phyloP scores from a whole-genome alignment of 2,888 invertebrate genomes.

The Nezara viridula region DNA sequence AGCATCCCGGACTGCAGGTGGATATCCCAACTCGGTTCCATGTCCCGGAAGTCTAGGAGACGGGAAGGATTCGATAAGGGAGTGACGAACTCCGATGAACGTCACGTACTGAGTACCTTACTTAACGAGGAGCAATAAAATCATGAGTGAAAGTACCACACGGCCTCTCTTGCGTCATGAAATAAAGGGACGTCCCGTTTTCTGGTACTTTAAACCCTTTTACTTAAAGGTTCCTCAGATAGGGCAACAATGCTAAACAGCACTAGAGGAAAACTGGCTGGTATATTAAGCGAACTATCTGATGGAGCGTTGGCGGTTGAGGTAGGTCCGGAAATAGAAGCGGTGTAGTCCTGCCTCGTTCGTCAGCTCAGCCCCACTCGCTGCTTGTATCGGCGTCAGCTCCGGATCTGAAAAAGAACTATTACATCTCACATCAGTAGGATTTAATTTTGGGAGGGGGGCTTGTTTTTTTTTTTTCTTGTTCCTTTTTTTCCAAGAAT shows the following conservation, averaged over 20 bases:
- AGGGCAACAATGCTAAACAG: not conserved
- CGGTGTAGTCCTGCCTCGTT: not conserved
- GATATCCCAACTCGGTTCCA: not conserved
- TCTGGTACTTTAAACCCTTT: not conserved
- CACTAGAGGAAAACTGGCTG: not conserved
- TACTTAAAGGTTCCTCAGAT: not conserved
- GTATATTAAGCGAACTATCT: not conserved
- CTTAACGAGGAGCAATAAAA: not conserved
- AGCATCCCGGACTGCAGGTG: not conserved
- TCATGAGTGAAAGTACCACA: not conserved
- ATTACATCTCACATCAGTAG: not conserved
- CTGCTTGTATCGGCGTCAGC: not conserved
- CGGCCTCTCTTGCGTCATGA: not conserved
- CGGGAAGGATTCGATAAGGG: not conserved
- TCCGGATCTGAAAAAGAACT: not conserved
- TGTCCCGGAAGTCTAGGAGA: not conserved
- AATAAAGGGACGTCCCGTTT: not conserved
- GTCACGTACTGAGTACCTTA: not conserved
- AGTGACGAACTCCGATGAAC: not conserved
- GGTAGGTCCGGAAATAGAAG: conserved; percentile 16
- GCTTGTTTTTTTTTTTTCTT: too few species aligned
- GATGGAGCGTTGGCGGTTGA: not conserved
- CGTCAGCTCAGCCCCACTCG: not conserved
- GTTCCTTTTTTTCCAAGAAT: too few species aligned
- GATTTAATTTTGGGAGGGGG: too few species aligned